Evolutionary conservation across 23 tunicate genomes (phyloP), one percentile per base, ranked within the genome.

Genomic region (Botrylloides violaceus): DNA sequence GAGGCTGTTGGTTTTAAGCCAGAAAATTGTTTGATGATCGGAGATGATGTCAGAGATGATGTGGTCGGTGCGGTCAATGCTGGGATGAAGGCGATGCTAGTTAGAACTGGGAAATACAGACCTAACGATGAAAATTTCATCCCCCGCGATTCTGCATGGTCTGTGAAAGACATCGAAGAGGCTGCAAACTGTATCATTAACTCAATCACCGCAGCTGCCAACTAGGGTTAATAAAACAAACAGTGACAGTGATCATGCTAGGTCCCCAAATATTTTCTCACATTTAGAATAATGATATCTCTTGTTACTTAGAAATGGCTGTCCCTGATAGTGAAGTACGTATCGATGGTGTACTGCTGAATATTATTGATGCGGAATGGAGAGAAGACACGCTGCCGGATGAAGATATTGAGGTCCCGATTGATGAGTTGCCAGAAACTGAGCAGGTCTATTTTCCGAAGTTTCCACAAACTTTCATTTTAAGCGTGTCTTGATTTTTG

Each of bases 391-490:
- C 73, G 49, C 82, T 90, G 22, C 97, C 97, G 27, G 36, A 86
- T 55, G 98, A 92, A 84, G 98, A 84, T 49, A 62, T 92, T 39
- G 87, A 84, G 21, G 98, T 92, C 31, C 98, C 98, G 20, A 75
- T 84, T 57, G 98, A 84, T 18, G 98, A 92, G 43, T 53, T 84
- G 29, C 98, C 92, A 28, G 98, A 83, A 31, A 19, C 61, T 6
- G 97, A 90, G 76, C 97, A 90, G 81, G 94, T n/a, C n/a, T n/a
- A n/a, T n/a, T n/a, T n/a, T n/a, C n/a, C n/a, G n/a, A n/a, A n/a
- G n/a, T n/a, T n/a, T n/a, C n/a, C n/a, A n/a, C n/a, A n/a, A n/a
- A n/a, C n/a, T n/a, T n/a, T n/a, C n/a, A n/a, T n/a, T n/a, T n/a
- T n/a, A n/a, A n/a, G n/a, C n/a, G n/a, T n/a, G n/a, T n/a, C n/a